These are phyloP conservation scores for Ophiothrix spiculata DNA, from an alignment of 35 echinoderm and acorn worm genomes.

Conservation along the genomic window DNA sequence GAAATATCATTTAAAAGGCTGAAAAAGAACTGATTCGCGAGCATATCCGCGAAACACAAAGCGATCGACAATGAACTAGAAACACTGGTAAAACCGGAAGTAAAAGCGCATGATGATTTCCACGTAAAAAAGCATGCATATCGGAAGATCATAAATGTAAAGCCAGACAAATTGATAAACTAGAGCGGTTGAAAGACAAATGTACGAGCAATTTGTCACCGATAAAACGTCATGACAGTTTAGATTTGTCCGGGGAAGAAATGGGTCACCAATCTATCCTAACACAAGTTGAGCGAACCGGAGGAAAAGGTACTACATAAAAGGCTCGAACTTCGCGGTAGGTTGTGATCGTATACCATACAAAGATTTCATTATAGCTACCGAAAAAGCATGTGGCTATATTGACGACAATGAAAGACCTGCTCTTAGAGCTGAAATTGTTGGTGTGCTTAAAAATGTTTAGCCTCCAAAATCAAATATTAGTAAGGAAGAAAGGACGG, in stretches of 20 bases:
- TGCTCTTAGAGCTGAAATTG: neutral
- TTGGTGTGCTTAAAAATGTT: neutral
- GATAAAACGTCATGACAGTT: neutral
- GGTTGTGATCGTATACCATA: neutral
- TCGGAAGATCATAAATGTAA: neutral
- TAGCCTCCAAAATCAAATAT: neutral
- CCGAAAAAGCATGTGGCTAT: neutral
- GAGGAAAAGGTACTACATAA: no score
- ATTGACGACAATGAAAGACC: neutral
- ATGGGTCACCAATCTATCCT: neutral
- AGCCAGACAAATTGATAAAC: neutral
- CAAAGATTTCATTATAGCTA: neutral
- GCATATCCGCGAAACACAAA: no score
- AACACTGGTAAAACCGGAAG: no score
- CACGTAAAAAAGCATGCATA: no score
- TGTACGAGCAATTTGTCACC: no score
- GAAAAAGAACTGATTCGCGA: neutral
- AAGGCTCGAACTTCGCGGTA: neutral
- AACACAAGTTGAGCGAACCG: no score
- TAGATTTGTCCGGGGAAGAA: neutral
- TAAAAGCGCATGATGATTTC: no score
- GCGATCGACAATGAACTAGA: neutral
- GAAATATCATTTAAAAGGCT: neutral
- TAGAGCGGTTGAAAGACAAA: neutral
- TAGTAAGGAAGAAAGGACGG: neutral